phyloP scores from a whole-genome alignment of 2,113 vertebrate genomes.

The Parus major region DNA sequence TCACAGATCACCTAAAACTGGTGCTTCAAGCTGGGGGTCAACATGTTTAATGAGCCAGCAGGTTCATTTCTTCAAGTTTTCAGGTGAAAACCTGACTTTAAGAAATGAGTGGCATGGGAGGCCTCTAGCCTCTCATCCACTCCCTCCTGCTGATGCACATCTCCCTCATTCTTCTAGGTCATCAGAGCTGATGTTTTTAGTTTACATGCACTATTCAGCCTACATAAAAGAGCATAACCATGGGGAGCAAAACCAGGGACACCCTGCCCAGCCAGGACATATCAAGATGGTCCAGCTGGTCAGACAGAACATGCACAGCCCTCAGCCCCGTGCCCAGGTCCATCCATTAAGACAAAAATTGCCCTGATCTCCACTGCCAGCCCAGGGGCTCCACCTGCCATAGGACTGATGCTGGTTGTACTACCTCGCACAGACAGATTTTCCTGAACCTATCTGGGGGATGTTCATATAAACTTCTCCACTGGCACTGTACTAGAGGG shows the following conservation, averaged over 20 bases:
- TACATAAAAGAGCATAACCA: not conserved
- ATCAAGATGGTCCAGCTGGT: not conserved
- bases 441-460: not conserved
- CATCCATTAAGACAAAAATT: not conserved
- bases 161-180: not conserved
- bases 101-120: not conserved
- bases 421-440: not conserved
- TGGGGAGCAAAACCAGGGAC: not conserved
- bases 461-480: not conserved
- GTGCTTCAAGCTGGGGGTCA: not conserved
- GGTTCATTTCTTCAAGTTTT: too few relatives aligned
- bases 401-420: accelerated
- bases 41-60: not conserved
- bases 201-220: not conserved
- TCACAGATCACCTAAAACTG: not conserved
- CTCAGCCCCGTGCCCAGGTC: not conserved
- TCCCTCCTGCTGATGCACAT: not conserved
- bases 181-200: not conserved
- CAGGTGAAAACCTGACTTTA: not conserved
- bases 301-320: not conserved
- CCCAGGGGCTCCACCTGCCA: not conserved
- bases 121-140: not conserved
- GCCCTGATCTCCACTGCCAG: not conserved
- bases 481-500: not conserved
- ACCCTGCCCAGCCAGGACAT: not conserved